These are phyloP conservation scores for Callimorpha dominula DNA, from an alignment of 2,888 invertebrate genomes.

Conservation along the genomic window DNA sequence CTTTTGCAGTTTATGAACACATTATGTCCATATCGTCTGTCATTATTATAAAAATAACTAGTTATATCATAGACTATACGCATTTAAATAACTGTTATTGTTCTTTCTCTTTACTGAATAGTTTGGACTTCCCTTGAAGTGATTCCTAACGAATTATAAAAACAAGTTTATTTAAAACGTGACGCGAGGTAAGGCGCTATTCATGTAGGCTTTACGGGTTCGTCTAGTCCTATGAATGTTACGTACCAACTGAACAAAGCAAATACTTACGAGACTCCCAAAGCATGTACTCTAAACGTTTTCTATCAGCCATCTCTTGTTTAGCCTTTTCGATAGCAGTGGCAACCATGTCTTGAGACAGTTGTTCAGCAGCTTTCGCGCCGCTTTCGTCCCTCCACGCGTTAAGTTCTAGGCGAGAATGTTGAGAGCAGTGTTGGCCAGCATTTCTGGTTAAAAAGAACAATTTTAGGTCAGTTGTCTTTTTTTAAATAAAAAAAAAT, in stretches of 20 bases:
- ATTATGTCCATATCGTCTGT: too few species aligned
- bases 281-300: slow-evolving; percentile 93
- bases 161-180: too few species aligned
- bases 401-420: slow-evolving; percentile 88
- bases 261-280: slow-evolving; percentile 90
- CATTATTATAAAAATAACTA: too few species aligned
- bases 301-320: slow-evolving; percentile 90
- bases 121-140: too few species aligned
- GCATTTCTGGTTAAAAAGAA: slow-evolving; percentile 86
- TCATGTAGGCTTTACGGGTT: too few species aligned
- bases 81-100: too few species aligned
- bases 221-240: too few species aligned
- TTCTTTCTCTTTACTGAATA: too few species aligned
- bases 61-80: too few species aligned
- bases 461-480: not conserved
- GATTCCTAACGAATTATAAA: too few species aligned
- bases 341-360: slow-evolving; percentile 90
- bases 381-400: slow-evolving; percentile 90
- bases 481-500: not conserved
- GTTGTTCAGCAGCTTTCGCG: slow-evolving; percentile 88
- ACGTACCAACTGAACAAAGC: not conserved
- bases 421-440: slow-evolving; percentile 91
- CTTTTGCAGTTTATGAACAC: too few species aligned
- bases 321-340: slow-evolving; percentile 93
- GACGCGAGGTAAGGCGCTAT: too few species aligned